Base-by-base conservation (phyloP, 2,797 vertebrate genomes). In the Syncerus caffer region DNA sequence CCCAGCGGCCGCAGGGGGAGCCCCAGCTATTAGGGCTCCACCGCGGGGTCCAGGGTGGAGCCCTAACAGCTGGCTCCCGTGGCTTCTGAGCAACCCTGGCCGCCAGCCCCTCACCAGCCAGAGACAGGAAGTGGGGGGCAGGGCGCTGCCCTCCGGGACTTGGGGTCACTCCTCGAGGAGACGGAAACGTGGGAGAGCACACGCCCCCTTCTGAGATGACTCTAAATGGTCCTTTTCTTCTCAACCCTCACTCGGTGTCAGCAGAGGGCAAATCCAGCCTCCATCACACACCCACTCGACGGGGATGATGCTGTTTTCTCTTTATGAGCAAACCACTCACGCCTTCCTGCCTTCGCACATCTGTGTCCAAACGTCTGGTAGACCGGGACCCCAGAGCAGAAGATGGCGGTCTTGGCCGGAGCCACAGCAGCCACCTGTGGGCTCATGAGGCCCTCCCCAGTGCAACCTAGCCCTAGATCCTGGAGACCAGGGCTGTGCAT, bases 41-140 rank as follows among this genome's bases (percentile, higher is more conserved):
- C 47, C 11, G 10, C 45, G 45, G 45, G 7, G 45, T 45, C 45
- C 9, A 8, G 47, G 11, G 47, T 47, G 47, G 47, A 47, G 13
- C 23, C 42, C 55, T 0, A 4, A 3, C 0, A 7, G 2, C 53
- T 3, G 21, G 89, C 19, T 10, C 21, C 45, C 0, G 1, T 0
- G 55, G 58, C 83, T 25, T 64, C 74, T 19, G 5, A 53, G 85
- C 7, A 3, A 21, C 53, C 31, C 9, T 34, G 7, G 11, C 47
- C 21, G 2, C 1, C 4, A 4, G 7, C 23, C 47, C 25, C 34
- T 38, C 45, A n/a, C 23, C 2, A 9, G 38, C 31, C 53, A 5
- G 45, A 74, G 55, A 64, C 45, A 25, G 34, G 71, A 90, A 42
- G 82, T 47, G 1, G 4, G 50, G 60, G 51, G 58, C 23, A 58